These are phyloP conservation scores for Selenia dentaria DNA, from an alignment of 2,888 invertebrate genomes.

Conservation along the genomic window DNA sequence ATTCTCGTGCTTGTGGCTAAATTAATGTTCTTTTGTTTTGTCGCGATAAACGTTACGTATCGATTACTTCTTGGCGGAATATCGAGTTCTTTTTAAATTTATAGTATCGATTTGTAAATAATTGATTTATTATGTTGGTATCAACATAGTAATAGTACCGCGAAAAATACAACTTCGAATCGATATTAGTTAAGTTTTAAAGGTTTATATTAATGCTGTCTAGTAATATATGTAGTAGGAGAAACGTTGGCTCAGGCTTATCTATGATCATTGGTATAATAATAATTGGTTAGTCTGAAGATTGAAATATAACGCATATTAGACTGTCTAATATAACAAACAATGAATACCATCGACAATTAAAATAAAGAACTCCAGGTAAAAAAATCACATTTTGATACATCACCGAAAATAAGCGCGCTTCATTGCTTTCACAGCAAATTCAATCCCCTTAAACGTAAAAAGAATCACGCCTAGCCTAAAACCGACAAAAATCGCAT, in stretches of 20 bases:
- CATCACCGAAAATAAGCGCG: slow-evolving; percentile 16
- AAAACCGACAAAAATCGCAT: slow-evolving; percentile 4
- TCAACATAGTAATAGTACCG: background rate
- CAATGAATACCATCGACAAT: too few species aligned
- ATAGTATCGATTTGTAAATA: slow-evolving; percentile 26
- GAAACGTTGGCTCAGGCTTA: too few species aligned
- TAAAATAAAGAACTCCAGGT: too few species aligned
- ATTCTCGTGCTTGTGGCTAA: slow-evolving; percentile 26
- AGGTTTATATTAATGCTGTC: too few species aligned
- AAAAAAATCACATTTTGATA: too few species aligned
- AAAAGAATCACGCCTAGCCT: slow-evolving; percentile 8
- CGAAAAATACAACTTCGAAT: too few species aligned
- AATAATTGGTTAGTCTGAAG: too few species aligned
- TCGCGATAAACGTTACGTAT: slow-evolving; percentile 30
- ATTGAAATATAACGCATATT: too few species aligned
- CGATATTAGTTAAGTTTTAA: too few species aligned
- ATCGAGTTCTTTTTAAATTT: slow-evolving; percentile 27
- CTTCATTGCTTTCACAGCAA: slow-evolving; percentile 9
- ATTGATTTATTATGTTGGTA: slow-evolving; percentile 2
- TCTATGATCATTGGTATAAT: too few species aligned
- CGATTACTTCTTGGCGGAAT: slow-evolving; percentile 31
- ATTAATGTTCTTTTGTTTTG: slow-evolving; percentile 36
- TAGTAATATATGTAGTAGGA: too few species aligned
- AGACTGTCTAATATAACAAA: too few species aligned
- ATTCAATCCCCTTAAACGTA: slow-evolving; percentile 1